These are phyloP conservation scores for Cristatella mucedo DNA, from an alignment of 2,888 invertebrate genomes.

Conservation along the genomic window DNA sequence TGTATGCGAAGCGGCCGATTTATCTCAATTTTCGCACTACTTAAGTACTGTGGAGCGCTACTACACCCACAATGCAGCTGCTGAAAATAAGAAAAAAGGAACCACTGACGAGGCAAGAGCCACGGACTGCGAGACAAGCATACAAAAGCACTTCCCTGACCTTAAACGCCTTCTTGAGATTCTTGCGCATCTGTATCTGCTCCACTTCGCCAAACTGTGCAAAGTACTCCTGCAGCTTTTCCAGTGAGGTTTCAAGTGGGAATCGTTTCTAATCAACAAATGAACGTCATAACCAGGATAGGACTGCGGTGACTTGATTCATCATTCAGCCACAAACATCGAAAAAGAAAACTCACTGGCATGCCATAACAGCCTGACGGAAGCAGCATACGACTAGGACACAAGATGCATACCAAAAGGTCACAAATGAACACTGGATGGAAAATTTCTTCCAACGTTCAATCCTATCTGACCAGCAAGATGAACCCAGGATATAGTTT, in stretches of 20 bases:
- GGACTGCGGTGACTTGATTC: neutral
- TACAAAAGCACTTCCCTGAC: too few species aligned
- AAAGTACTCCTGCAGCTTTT: constrained; percentile 58
- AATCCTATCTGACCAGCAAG: too few species aligned
- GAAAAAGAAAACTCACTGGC: neutral
- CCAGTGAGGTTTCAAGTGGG: constrained; percentile 45
- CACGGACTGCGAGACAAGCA: too few species aligned
- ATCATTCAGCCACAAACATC: neutral
- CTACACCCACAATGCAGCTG: too few species aligned
- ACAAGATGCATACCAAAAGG: neutral
- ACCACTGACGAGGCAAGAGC: too few species aligned
- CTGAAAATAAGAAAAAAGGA: too few species aligned
- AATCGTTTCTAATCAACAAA: constrained; percentile 47
- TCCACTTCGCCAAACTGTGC: constrained; percentile 52
- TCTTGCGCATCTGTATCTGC: constrained; percentile 44
- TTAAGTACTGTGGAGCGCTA: too few species aligned
- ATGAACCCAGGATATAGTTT: too few species aligned
- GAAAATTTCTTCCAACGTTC: neutral
- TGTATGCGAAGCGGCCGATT: too few species aligned
- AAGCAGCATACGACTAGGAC: too few species aligned
- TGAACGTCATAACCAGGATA: constrained; percentile 2
- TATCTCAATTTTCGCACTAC: too few species aligned
- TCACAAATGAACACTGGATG: constrained; percentile 2
- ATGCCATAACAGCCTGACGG: too few species aligned
- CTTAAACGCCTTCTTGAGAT: constrained; percentile 30